Conservation (phyloP, 2,888 invertebrate species). For the Drosophila subsilvestris region DNA sequence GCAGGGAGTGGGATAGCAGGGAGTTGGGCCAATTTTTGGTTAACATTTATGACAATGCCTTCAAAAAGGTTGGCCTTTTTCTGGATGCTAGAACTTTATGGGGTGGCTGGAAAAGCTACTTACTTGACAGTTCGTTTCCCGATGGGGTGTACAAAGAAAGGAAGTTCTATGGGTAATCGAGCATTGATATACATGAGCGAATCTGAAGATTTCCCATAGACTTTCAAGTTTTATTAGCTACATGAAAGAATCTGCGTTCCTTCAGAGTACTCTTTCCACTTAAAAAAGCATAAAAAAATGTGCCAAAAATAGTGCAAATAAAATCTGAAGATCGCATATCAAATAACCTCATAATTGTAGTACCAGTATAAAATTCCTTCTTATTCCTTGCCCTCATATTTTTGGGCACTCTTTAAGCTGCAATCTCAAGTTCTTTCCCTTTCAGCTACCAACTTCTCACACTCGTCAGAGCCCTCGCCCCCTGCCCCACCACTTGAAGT, state of each 20-base stretch:
- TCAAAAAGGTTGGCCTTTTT: not conserved
- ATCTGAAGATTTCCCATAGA: no score
- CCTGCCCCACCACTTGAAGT: not conserved
- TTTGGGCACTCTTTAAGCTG: not conserved
- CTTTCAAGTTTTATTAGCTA: no score
- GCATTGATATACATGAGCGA: not conserved
- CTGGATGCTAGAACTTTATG: not conserved
- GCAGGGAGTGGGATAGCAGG: not conserved
- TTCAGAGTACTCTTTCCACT: no score
- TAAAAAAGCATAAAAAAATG: no score
- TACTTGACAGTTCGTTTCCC: not conserved
- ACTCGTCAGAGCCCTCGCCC: not conserved
- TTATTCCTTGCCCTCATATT: not conserved
- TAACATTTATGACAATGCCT: constrained; percentile 23
- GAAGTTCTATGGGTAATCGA: not conserved
- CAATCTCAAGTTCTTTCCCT: not conserved
- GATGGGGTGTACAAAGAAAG: not conserved
- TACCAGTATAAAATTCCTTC: no score
- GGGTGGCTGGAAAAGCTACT: not conserved
- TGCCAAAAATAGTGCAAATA: no score
- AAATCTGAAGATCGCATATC: no score
- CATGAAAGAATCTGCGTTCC: no score
- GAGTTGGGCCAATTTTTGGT: not conserved
- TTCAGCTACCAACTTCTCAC: not conserved
- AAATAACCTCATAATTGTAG: no score